phyloP scores from a whole-genome alignment of 2,888 invertebrate species.

The Neuroscelio doddi region DNA sequence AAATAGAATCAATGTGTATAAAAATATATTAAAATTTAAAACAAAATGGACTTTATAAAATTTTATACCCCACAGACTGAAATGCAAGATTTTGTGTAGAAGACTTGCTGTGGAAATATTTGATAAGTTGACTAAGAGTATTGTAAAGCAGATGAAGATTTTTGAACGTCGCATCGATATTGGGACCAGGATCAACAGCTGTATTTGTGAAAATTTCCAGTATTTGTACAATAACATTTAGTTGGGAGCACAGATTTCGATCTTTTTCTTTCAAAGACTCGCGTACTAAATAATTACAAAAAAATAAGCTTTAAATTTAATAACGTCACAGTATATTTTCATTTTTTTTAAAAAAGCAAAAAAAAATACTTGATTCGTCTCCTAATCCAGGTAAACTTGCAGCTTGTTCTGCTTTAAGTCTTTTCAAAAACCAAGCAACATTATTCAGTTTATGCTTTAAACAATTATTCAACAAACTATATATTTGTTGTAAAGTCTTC shows the following conservation, averaged over 20 bases:
- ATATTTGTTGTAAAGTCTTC: conserved; percentile 63
- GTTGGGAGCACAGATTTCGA: conserved; percentile 75
- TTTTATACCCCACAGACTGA: conserved; percentile 73
- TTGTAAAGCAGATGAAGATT: conserved; percentile 75
- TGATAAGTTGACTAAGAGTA: conserved; percentile 75
- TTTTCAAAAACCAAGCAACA: conserved; percentile 58
- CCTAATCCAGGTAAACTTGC: conserved; percentile 49
- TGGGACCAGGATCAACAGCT: conserved; percentile 73
- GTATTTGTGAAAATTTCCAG: conserved; percentile 74
- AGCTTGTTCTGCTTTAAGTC: conserved; percentile 64
- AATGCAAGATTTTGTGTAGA: conserved; percentile 72
- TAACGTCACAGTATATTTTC: too few relatives aligned
- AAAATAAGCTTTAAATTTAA: too few relatives aligned
- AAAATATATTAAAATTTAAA: not conserved
- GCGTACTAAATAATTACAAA: conserved; percentile 56
- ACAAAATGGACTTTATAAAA: conserved; percentile 39
- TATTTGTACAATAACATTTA: conserved; percentile 74
- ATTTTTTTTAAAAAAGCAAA: not conserved
- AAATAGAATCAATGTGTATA: not conserved
- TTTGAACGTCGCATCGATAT: conserved; percentile 75
- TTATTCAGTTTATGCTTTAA: conserved; percentile 67
- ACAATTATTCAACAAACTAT: conserved; percentile 66
- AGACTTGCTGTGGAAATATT: conserved; percentile 75
- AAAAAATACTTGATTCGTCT: conserved; percentile 48
- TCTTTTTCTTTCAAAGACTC: conserved; percentile 74